Base-by-base conservation (phyloP, 2,888 invertebrate species). In the Perithous albicinctus region DNA sequence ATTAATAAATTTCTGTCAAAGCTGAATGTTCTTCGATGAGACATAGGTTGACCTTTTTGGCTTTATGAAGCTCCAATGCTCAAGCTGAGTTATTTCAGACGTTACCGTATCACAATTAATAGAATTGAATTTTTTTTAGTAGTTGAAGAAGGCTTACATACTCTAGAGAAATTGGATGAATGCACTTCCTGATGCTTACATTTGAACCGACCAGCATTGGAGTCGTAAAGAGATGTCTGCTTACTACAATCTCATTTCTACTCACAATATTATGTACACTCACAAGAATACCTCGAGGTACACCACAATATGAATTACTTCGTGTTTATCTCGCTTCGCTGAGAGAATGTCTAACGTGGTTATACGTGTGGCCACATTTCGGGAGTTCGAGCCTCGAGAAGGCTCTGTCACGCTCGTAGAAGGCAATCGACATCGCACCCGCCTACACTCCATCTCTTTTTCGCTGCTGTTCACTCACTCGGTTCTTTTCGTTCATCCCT, bases 381-480 rank as follows among this genome's bases (percentile, higher is more conserved):
- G 74, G 41, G 82, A 86, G 86, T 83, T 85, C 69, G 73, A 82
- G 23, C 35, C 29, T 66, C n/a, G 12, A 8, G 15, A 73, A 69
- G 43, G 54, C 63, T 74, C 26, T 35, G 56, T 35, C 64, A 38
- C 35, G 26, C 80, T 83, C 78, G 35, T 69, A 80, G 72, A 80
- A 77, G 82, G 75, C 82, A 84, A 85, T 86, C 83, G 84, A 82
- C 82, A 82, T 70, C 69, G 76, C 78, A 69, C 82, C 81, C 75
- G 69, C 69, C 56, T 76, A 56, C 59, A 56, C 74, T 83, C 82
- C 76, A 81, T 84, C 83, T 84, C 75, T 76, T 76, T 78, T 84
- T 84, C 78, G 67, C 79, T 61, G 77, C 67, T 81, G 51, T 72
- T 78, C 78, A 56, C 64, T 80, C 69, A 64, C 80, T 64, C 67